These are phyloP conservation scores for Cottus gobio DNA, from an alignment of 2,113 vertebrate species.

Conservation along the genomic window DNA sequence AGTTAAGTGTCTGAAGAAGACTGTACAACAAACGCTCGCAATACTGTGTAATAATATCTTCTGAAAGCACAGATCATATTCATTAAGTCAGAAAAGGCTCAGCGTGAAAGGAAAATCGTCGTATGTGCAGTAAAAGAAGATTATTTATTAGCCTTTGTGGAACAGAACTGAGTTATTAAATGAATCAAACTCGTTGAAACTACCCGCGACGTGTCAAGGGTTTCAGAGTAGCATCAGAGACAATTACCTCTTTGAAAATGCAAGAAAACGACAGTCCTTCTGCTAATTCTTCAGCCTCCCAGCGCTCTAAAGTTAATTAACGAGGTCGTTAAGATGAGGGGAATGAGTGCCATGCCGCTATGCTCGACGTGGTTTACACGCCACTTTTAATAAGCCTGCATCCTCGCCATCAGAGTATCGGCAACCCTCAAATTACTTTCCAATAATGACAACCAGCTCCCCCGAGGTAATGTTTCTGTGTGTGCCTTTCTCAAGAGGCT, in stretches of 20 bases:
- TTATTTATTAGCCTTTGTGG: background rate
- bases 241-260: constrained; percentile 45
- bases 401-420: constrained; percentile 59
- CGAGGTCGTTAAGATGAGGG: constrained; percentile 54
- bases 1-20: too few species aligned
- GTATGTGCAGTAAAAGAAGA: too few species aligned
- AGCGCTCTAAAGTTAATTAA: constrained; percentile 68
- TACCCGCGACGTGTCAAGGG: constrained; percentile 3
- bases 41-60: too few species aligned
- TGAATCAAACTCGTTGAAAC: background rate
- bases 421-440: constrained; percentile 74
- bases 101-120: too few species aligned
- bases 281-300: constrained; percentile 62
- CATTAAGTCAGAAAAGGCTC: background rate
- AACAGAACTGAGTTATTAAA: background rate
- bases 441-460: constrained; percentile 70
- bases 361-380: constrained; percentile 59
- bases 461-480: constrained; percentile 25
- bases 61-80: too few species aligned
- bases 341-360: constrained; percentile 41
- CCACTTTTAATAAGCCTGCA: constrained; percentile 68
- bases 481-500: constrained; percentile 13
- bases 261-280: constrained; percentile 55
- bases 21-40: too few species aligned
- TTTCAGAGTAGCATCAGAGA: constrained; percentile 21